Evolutionary conservation across 2,797 vertebrate genomes (phyloP).

Genomic region (Coracias cyanogaster): DNA sequence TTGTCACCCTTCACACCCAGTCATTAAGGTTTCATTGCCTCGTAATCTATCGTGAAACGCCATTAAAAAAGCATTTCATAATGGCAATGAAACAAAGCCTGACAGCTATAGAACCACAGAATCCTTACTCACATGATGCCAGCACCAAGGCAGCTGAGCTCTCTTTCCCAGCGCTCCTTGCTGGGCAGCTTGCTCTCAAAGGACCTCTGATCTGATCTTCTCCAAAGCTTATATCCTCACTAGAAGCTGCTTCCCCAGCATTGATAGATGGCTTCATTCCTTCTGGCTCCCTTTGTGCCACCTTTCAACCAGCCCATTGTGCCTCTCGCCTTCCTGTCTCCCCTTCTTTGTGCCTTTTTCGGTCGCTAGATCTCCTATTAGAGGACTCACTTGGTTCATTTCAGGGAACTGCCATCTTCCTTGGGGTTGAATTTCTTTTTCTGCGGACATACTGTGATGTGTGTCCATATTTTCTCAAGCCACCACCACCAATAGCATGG

Average conservation of each 20-base stretch:
- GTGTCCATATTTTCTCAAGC: neutral
- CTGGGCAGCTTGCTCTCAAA: neutral
- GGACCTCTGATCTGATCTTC: neutral
- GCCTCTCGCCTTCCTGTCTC: slow-evolving; percentile 1
- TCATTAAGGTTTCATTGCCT: too few relatives aligned
- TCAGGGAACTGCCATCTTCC: neutral
- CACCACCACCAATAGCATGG: neutral
- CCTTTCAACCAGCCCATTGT: neutral
- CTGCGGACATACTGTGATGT: neutral
- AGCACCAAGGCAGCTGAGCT: neutral
- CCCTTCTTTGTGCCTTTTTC: slow-evolving; percentile 23
- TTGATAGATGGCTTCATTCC: neutral
- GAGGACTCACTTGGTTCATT: neutral
- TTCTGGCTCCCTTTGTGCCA: neutral
- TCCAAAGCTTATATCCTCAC: fast-evolving
- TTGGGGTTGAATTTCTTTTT: neutral
- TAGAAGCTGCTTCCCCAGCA: neutral
- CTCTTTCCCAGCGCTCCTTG: neutral
- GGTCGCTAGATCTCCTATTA: neutral
- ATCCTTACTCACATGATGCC: too few relatives aligned
- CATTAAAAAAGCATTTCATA: too few relatives aligned
- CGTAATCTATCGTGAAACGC: too few relatives aligned
- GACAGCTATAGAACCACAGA: too few relatives aligned
- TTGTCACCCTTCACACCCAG: too few relatives aligned
- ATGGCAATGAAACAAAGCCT: too few relatives aligned